Conservation (phyloP, 2,113 vertebrate genomes). For the Halcyon malimbica region DNA sequence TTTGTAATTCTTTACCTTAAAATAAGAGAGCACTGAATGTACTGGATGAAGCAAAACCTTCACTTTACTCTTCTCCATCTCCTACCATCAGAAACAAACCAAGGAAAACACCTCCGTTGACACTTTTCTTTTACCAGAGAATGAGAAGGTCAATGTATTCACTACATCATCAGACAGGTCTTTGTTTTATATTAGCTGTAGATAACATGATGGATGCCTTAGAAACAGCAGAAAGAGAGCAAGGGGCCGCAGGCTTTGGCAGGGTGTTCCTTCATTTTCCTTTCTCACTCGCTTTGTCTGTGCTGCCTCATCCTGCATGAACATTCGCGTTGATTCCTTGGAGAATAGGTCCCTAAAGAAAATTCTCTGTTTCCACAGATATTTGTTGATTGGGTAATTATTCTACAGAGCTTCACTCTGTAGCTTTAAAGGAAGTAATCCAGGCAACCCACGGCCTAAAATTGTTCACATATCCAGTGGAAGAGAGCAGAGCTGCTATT, state of each 20-base stretch:
- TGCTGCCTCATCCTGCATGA: not conserved
- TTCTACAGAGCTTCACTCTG: not conserved
- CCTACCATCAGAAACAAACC: not conserved
- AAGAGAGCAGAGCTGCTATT: constrained; percentile 35
- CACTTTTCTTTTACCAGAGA: not conserved
- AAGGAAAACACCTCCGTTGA: not conserved
- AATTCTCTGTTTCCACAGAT: not conserved
- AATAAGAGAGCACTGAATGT: not conserved
- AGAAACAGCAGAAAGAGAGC: not conserved
- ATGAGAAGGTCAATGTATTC: not conserved
- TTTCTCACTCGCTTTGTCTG: not conserved
- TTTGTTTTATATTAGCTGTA: not conserved
- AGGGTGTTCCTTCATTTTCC: not conserved
- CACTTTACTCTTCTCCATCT: not conserved
- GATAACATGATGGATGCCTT: not conserved
- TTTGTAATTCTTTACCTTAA: not conserved
- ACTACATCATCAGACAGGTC: not conserved
- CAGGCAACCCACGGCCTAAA: constrained; percentile 58
- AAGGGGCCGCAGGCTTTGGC: not conserved
- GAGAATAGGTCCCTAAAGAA: not conserved
- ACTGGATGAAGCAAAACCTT: not conserved
- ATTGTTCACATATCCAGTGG: constrained; percentile 41
- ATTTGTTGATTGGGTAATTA: constrained; percentile 6
- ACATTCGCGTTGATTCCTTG: not conserved
- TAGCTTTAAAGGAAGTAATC: constrained; percentile 49